Evolutionary conservation across 2,797 vertebrate species (phyloP).

Genomic region (Diplodus puntazzo): DNA sequence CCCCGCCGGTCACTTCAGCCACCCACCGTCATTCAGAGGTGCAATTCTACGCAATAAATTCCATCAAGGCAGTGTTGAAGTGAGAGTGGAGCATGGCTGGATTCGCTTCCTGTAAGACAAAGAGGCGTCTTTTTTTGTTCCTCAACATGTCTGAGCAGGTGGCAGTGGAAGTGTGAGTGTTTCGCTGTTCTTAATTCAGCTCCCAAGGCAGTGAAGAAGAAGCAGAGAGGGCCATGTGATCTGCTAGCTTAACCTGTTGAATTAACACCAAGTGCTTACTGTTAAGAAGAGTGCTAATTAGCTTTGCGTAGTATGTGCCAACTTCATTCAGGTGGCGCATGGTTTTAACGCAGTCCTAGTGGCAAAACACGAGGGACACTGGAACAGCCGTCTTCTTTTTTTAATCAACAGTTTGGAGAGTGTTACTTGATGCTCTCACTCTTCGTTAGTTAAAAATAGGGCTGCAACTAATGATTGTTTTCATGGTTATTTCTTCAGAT

Average conservation of each 20-base stretch:
- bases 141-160: conserved; percentile 52
- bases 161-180: conserved; percentile 42
- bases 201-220: conserved; percentile 23
- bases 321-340: conserved; percentile 45
- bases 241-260: conserved; percentile 61
- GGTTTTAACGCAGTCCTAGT: conserved; percentile 13
- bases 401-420: conserved; percentile 1
- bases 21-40: conserved; percentile 34
- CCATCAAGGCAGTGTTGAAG: conserved; percentile 29
- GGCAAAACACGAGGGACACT: conserved; percentile 5
- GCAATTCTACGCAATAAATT: conserved; percentile 28
- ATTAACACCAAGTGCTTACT: conserved; percentile 65
- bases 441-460: neutral
- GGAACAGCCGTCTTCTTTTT: neutral
- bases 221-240: conserved; percentile 45
- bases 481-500: no score
- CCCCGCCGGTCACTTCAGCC: conserved; percentile 42
- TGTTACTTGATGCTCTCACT: neutral
- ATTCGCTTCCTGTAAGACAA: conserved; percentile 11
- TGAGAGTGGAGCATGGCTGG: conserved; percentile 22
- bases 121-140: conserved; percentile 3
- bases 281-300: conserved; percentile 69
- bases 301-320: conserved; percentile 67
- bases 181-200: conserved; percentile 23
- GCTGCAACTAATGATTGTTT: no score